phyloP scores from a whole-genome alignment of 2,113 vertebrate genomes.

The Cyanistes caeruleus region DNA sequence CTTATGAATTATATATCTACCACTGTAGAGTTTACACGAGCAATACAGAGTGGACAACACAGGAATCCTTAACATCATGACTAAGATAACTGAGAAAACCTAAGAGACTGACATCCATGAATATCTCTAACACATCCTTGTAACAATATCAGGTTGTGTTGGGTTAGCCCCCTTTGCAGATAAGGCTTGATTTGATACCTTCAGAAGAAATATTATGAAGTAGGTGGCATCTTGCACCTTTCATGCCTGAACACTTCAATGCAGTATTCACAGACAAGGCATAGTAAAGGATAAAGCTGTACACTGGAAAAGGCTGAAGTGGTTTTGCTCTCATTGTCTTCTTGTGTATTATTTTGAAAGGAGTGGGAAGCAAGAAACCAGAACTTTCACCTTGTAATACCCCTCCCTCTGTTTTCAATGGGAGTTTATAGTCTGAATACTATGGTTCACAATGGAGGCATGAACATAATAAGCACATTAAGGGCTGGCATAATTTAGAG shows the following conservation, averaged over 20 bases:
- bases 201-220: background rate
- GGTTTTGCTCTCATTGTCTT: background rate
- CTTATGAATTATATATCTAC: slow-evolving; percentile 48
- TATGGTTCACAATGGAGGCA: background rate
- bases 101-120: background rate
- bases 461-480: background rate
- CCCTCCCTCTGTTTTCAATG: background rate
- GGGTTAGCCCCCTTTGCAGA: background rate
- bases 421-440: background rate
- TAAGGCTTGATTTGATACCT: background rate
- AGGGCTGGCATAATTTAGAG: background rate
- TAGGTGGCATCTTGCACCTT: background rate
- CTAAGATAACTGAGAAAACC: background rate
- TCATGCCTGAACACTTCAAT: background rate
- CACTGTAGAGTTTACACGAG: background rate
- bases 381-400: background rate
- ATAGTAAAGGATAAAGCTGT: background rate
- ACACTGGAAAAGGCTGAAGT: background rate
- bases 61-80: background rate
- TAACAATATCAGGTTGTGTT: background rate
- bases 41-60: background rate
- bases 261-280: background rate
- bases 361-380: background rate
- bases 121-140: background rate
- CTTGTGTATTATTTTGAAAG: background rate